Base-by-base conservation (phyloP, 2,113 vertebrate species). In the Telmatochromis brachygnathus region DNA sequence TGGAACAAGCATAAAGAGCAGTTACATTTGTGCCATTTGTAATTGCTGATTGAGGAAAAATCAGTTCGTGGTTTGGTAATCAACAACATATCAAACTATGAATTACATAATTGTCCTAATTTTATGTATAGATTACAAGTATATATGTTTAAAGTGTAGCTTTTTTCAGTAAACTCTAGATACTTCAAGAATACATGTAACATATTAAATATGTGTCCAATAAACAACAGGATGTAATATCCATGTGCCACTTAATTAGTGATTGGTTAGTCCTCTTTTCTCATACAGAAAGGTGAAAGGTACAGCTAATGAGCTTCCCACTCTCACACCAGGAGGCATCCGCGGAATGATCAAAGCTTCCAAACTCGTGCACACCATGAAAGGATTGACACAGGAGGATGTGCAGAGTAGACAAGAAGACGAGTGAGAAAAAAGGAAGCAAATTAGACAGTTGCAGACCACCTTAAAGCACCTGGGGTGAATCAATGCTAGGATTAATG, bases 271-370 rank as follows among this genome's bases (percentile, higher is more conserved):
- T 90, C 58, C 49, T 75, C 79, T 84, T 85, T 62, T 82, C 85
- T 79, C 54, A 79, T 45, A 45, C 35, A 88, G 89, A 81, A 79
- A 86, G 84, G 73, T 54, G n/a, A 89, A 83, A 51, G 88, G 81
- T 77, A 26, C 82, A 83, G 60, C 81, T 91, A 94, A 92, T 88
- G 87, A 91, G 90, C 87, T 88, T 79, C 84, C 89, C 80, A 87
- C 30, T 54, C 84, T 79, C 80, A 77, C 84, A 73, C 30, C 60
- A 82, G 79, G 23, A 83, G 65, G 55, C 75, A 82, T 65, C 84
- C 17, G 47, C 14, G 30, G 82, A 84, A 89, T 92, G 90, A 95
- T 94, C 93, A 94, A 91, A 92, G 93, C 83, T 28, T 53, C 13
- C 53, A 39, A 23, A 82, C 45, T 45, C 3, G 8, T 55, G 39